Conservation (phyloP, 2,797 vertebrate genomes). For the Pantherophis alleghaniensis region DNA sequence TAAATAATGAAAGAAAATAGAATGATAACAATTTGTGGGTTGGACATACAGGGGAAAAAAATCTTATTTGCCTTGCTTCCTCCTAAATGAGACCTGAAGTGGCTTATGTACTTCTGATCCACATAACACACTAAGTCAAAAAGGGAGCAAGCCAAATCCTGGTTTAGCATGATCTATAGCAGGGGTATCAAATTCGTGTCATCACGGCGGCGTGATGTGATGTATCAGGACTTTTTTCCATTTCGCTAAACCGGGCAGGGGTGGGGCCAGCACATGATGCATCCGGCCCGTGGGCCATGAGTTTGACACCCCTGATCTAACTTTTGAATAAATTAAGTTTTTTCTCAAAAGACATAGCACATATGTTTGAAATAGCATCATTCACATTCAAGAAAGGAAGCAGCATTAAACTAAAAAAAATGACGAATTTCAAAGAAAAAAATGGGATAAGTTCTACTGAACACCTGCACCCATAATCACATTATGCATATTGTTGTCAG, state of each 20-base stretch:
- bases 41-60: background rate
- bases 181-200: too few species aligned
- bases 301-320: background rate
- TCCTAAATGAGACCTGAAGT: background rate
- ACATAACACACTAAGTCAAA: background rate
- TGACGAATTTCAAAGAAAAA: background rate
- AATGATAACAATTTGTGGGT: background rate
- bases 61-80: background rate
- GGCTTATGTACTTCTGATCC: background rate
- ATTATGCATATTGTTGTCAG: background rate
- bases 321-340: background rate
- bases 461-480: background rate
- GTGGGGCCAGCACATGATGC: too few species aligned
- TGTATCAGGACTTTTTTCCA: too few species aligned
- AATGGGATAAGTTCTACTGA: background rate
- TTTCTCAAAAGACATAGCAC: background rate
- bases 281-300: fast-evolving
- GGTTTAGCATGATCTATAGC: background rate
- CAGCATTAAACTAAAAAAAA: background rate
- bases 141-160: background rate
- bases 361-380: background rate
- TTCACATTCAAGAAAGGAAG: background rate
- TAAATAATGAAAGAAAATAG: background rate
- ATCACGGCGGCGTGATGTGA: too few species aligned
- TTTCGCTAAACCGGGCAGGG: fast-evolving